Conservation (phyloP, 2,797 vertebrate species). For the Triplophysa bombifrons region DNA sequence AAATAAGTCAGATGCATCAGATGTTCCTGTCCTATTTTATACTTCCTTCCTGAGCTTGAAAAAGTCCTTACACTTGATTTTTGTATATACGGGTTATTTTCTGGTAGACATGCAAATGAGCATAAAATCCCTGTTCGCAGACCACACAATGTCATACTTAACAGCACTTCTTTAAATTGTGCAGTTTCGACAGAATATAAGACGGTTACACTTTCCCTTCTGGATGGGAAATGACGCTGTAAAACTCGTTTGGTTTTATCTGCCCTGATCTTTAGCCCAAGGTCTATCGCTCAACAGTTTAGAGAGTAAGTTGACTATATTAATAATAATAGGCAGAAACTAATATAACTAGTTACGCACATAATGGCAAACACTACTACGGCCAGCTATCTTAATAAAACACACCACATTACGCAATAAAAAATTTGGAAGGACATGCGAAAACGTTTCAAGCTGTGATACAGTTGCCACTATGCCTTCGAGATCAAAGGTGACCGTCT, state of each 20-base stretch:
- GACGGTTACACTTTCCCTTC: conserved; percentile 10
- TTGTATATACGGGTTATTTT: background rate
- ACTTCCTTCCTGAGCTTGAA: background rate
- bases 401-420: background rate
- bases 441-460: background rate
- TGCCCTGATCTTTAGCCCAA: background rate
- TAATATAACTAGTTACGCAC: background rate
- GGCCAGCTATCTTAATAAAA: conserved; percentile 1
- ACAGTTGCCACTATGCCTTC: background rate
- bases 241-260: conserved; percentile 13
- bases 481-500: conserved; percentile 17
- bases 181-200: background rate
- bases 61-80: background rate
- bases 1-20: background rate
- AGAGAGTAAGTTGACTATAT: background rate
- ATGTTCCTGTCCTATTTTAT: background rate
- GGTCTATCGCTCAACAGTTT: background rate
- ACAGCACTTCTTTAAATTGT: background rate
- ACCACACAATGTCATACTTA: no score
- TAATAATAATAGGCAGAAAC: background rate
- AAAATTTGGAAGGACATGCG: background rate
- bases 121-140: background rate
- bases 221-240: background rate
- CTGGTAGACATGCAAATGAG: background rate
- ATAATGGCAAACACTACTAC: background rate